These are phyloP conservation scores for Cydia strobilella DNA, from an alignment of 1,140 invertebrate genomes.

Conservation along the genomic window DNA sequence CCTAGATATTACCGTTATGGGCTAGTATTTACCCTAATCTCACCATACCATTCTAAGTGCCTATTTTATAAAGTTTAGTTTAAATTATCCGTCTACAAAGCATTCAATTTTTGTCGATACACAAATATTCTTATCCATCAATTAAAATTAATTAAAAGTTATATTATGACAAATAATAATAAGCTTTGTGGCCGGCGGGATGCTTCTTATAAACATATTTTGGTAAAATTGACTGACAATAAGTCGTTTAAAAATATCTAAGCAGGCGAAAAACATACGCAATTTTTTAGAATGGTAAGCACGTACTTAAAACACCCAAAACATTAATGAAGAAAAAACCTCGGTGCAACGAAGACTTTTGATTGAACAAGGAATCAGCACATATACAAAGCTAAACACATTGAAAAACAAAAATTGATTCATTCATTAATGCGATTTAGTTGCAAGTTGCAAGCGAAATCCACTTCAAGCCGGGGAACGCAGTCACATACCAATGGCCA, in stretches of 20 bases:
- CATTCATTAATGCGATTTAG: background rate
- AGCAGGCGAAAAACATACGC: background rate
- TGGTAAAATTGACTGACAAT: background rate
- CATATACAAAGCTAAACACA: conserved; percentile 8
- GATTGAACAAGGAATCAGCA: conserved; percentile 20
- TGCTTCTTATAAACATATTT: background rate
- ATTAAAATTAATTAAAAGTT: no score
- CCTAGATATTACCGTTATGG: no score
- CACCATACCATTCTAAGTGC: no score
- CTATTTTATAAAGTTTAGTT: no score
- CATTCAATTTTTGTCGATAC: no score
- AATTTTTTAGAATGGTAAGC: background rate
- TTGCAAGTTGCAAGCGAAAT: background rate
- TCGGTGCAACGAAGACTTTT: background rate
- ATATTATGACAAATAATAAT: no score
- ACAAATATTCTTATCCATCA: background rate
- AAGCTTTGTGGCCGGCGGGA: background rate
- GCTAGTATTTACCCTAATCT: no score
- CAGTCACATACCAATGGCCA: background rate
- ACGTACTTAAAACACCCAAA: background rate
- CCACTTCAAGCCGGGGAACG: conserved; percentile 4
- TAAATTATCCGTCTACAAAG: no score
- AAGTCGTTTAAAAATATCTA: background rate
- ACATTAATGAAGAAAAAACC: background rate
- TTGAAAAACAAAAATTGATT: background rate